phyloP scores from a whole-genome alignment of 2,797 vertebrate genomes.

The Peromyscus aztecus region DNA sequence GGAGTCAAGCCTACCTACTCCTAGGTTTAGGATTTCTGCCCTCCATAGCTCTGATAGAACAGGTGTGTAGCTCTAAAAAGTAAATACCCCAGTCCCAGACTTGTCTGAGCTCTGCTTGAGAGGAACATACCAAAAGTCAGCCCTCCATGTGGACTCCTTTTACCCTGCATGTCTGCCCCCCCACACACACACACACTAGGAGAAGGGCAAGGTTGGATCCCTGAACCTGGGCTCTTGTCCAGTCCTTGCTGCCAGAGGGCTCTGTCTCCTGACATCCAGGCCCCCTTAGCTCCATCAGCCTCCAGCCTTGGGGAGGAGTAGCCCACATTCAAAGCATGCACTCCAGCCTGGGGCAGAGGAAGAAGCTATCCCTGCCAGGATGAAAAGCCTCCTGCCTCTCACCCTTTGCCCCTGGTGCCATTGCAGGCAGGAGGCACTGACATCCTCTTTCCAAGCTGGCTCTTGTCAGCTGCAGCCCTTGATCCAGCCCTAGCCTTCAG shows the following conservation, averaged over 20 bases:
- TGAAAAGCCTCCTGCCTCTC: background rate
- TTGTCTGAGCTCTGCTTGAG: background rate
- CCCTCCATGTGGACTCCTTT: background rate
- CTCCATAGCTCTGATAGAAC: background rate
- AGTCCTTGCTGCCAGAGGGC: background rate
- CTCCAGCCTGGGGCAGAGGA: background rate
- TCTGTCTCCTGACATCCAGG: background rate
- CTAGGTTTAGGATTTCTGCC: accelerated
- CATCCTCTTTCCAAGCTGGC: constrained; percentile 63
- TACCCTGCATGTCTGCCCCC: background rate
- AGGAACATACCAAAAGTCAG: accelerated
- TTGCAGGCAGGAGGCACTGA: background rate
- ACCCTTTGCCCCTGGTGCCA: background rate
- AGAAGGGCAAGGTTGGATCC: background rate
- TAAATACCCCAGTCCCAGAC: accelerated
- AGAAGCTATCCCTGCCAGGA: background rate
- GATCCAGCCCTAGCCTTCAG: background rate
- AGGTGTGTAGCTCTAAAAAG: background rate
- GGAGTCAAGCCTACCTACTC: background rate
- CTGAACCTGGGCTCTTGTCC: too few relatives aligned
- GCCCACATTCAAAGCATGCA: too few relatives aligned
- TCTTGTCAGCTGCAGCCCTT: constrained; percentile 10
- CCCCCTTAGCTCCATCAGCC: background rate
- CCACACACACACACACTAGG: too few relatives aligned
- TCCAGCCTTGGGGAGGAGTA: background rate